Conservation (phyloP, 2,113 vertebrate species). For the Trichechus manatus region DNA sequence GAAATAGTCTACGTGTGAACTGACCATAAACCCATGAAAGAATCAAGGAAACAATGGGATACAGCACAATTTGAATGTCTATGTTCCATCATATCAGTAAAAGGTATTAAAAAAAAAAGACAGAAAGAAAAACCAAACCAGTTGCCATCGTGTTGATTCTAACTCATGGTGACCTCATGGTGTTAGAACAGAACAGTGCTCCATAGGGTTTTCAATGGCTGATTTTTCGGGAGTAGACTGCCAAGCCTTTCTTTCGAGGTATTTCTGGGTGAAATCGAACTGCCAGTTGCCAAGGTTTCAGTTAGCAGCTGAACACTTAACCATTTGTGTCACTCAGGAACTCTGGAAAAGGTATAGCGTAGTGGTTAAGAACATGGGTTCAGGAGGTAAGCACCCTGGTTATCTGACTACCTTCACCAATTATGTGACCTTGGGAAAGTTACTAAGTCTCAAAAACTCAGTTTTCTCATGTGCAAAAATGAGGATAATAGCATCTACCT, state of each 20-base stretch:
- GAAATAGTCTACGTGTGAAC: slow-evolving; percentile 60
- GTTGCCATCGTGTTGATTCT: too few relatives aligned
- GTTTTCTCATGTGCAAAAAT: slow-evolving; percentile 27
- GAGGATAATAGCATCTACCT: neutral
- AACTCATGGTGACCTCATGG: too few relatives aligned
- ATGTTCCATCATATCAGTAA: neutral
- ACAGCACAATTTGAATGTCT: slow-evolving; percentile 9
- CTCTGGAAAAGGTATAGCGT: neutral
- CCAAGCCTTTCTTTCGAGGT: too few relatives aligned
- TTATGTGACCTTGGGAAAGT: neutral
- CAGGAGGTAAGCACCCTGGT: neutral
- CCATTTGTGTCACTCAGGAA: too few relatives aligned
- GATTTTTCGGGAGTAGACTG: too few relatives aligned
- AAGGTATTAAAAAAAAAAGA: neutral
- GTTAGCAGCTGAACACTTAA: too few relatives aligned
- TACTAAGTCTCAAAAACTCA: neutral
- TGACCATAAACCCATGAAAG: slow-evolving; percentile 27
- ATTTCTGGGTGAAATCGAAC: too few relatives aligned
- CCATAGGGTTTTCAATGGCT: too few relatives aligned
- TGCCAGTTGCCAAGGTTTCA: too few relatives aligned
- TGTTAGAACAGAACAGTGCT: too few relatives aligned
- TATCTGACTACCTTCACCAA: neutral
- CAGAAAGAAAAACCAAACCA: too few relatives aligned
- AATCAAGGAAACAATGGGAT: slow-evolving; percentile 29
- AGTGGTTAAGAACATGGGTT: neutral